Percentiles rank a stretch among this genome's conserved stretches.
Evolutionary conservation across 2,888 invertebrate species (phyloP).

Genomic region (Leptodirus hochenwartii): DNA sequence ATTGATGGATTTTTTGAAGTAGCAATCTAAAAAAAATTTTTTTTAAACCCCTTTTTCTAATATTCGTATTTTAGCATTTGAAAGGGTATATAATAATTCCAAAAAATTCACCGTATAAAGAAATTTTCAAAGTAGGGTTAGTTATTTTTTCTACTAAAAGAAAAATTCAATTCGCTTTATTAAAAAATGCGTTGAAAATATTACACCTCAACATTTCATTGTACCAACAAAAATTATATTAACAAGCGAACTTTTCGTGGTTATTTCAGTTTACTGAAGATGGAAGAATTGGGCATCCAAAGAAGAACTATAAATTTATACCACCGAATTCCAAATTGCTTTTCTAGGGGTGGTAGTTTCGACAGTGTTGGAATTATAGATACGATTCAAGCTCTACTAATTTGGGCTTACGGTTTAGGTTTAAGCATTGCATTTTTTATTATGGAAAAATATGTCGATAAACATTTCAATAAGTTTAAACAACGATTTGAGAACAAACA

Average conservation of each 20-base stretch:
- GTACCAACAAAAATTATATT: neutral
- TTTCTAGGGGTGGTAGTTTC: conserved; percentile 17
- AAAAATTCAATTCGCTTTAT: too few relatives aligned
- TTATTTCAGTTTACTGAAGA: conserved; percentile 15
- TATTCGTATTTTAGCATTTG: conserved; percentile 13
- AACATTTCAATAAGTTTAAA: too few relatives aligned
- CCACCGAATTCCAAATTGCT: conserved; percentile 17
- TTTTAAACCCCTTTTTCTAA: too few relatives aligned
- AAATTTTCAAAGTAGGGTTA: conserved; percentile 18
- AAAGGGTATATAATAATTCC: conserved; percentile 15
- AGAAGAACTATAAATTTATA: conserved; percentile 14
- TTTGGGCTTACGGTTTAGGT: too few relatives aligned
- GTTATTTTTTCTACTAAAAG: conserved; percentile 6
- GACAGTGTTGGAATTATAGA: conserved; percentile 19
- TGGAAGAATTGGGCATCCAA: conserved; percentile 17
- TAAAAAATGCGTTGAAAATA: too few relatives aligned
- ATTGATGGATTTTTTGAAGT: conserved; percentile 20
- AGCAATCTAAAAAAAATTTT: too few relatives aligned
- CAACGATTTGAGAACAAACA: too few relatives aligned
- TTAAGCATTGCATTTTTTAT: too few relatives aligned
- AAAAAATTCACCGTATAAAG: conserved; percentile 18
- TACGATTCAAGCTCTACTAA: conserved; percentile 16
- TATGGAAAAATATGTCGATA: too few relatives aligned
- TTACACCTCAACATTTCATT: too few relatives aligned
- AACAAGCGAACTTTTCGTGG: too few relatives aligned